These are phyloP conservation scores for Hydractinia echinata DNA, from an alignment of 30 jellyfish, hydroid and myxozoan species.

Conservation along the genomic window DNA sequence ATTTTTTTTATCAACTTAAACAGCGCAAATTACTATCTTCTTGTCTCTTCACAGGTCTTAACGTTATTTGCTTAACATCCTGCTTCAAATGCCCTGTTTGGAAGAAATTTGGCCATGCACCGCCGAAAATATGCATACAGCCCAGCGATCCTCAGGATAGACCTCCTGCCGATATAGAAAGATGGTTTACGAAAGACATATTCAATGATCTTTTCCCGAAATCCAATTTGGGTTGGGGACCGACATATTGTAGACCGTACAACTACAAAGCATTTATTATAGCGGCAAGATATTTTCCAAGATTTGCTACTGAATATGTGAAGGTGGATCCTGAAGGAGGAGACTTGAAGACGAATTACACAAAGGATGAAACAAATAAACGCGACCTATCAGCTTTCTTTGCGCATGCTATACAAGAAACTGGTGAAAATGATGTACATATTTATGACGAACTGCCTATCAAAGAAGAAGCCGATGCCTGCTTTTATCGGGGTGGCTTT, in stretches of 20 bases:
- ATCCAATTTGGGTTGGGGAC: conserved; percentile 79
- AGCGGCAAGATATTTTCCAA: conserved; percentile 84
- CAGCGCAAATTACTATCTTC: neutral
- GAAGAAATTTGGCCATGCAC: conserved; percentile 54
- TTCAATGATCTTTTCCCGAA: conserved; percentile 84
- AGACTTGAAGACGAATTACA: conserved; percentile 45
- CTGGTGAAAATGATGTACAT: conserved; percentile 83
- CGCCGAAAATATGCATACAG: conserved; percentile 51
- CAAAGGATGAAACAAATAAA: conserved; percentile 59
- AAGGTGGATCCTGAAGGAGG: conserved; percentile 53
- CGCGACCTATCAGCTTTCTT: conserved; percentile 82
- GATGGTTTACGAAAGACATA: conserved; percentile 70
- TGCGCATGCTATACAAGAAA: conserved; percentile 86
- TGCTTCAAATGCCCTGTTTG: conserved; percentile 60
- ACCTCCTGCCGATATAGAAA: conserved; percentile 65
- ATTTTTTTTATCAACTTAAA: too few species aligned
- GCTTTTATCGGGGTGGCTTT: conserved; percentile 83
- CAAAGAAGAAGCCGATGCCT: conserved; percentile 57
- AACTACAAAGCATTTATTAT: conserved; percentile 71
- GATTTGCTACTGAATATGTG: conserved; percentile 78
- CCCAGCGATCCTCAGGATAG: conserved; percentile 84
- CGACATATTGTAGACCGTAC: conserved; percentile 76
- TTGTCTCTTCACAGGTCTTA: neutral
- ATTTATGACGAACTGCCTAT: conserved; percentile 61
- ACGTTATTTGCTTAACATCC: neutral